Base-by-base conservation (phyloP, 2,797 vertebrate genomes). In the Peromyscus attwateri region DNA sequence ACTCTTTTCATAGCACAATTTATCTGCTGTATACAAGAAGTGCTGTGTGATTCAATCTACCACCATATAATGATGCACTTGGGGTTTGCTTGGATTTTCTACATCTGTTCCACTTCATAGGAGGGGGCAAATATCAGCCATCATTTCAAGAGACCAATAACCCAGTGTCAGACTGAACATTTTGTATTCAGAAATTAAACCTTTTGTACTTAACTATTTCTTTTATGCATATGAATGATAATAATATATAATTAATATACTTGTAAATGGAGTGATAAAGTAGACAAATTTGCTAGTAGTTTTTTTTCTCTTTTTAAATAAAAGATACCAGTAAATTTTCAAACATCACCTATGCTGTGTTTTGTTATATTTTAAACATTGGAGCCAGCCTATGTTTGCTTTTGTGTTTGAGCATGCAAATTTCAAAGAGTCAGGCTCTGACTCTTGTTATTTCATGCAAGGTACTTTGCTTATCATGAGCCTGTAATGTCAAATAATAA, bases 401-500 rank as follows among this genome's bases (percentile, higher is more conserved):
- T 97, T 96, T 94, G 83, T 95, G 87, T 97, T 96, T 97, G 91
- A 93, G n/a, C 81, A 95, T 98, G 95, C 91, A 97, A 97, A 98
- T 97, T 94, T 75, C 68, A 76, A 96, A 96, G 92, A 91, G 68
- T 81, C 79, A 49, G 55, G 29, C 49, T 87, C 89, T 64, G 68
- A 49, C 43, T 96, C 91, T 91, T 93, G 34, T 79, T 85, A 90
- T 94, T 97, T 97, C 84, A 95, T 95, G 87, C 94, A 93, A 49
- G 87, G 49, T 77, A 40, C 95, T 97, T 94, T 92, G 62, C 55
- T 96, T 57, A 31, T 81, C 84, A 75, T 73, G 80, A 95, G 68
- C 73, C 90, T 87, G 17, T 97, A 97, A 97, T 96, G 91, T 97
- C 96, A 97, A 80, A 97, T 97, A 95, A 96, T 95, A 96, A 95